phyloP scores from a whole-genome alignment of 2,888 invertebrate species.

The Heliconius erato region DNA sequence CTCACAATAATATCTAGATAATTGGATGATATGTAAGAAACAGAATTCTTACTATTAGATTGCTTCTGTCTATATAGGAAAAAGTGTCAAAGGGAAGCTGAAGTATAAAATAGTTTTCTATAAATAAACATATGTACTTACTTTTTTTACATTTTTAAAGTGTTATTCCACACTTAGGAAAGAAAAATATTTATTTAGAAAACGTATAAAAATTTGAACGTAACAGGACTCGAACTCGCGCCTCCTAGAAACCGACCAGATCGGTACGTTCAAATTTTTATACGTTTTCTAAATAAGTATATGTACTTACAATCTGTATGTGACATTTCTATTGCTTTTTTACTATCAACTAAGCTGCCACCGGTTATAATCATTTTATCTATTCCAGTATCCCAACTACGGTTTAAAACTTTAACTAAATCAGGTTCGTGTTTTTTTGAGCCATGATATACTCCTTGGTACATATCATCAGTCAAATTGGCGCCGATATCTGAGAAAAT shows the following conservation, averaged over 20 bases:
- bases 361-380: constrained; percentile 96
- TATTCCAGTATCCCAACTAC: constrained; percentile 92
- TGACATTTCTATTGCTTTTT: constrained; percentile 91
- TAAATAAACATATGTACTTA: too few relatives aligned
- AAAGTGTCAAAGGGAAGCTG: too few relatives aligned
- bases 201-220: too few relatives aligned
- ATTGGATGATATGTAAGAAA: not conserved
- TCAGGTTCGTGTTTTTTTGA: constrained; percentile 94
- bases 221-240: too few relatives aligned
- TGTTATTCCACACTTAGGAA: too few relatives aligned
- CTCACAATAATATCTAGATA: not conserved
- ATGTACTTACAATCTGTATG: constrained; percentile 84
- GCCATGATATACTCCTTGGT: constrained; percentile 93
- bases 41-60: not conserved
- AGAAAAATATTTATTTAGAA: too few relatives aligned
- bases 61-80: not conserved
- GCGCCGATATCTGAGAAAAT: constrained; percentile 92
- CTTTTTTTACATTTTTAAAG: too few relatives aligned
- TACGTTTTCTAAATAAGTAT: too few relatives aligned
- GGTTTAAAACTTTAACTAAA: constrained; percentile 89
- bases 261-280: too few relatives aligned
- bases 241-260: too few relatives aligned
- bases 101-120: too few relatives aligned
- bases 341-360: constrained; percentile 91
- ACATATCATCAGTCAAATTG: constrained; percentile 96